Conservation (phyloP, 2,113 vertebrate species). For the Ophthalmotilapia sp. region DNA sequence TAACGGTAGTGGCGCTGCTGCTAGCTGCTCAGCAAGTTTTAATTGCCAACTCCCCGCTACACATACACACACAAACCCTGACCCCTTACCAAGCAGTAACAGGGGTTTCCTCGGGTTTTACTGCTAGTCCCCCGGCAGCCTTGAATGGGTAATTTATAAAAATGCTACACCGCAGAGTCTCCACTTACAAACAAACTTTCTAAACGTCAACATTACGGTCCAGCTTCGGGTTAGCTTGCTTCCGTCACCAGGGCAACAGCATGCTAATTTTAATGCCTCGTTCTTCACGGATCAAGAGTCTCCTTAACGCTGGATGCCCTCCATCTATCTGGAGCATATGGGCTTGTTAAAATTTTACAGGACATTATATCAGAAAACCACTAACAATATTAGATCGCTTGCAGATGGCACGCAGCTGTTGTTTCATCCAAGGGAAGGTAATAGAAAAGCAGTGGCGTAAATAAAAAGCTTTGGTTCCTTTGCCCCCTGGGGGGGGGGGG, state of each 20-base stretch:
- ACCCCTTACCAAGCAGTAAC: neutral
- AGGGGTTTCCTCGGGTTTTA: neutral
- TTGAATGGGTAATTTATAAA: neutral
- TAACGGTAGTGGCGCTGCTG: neutral
- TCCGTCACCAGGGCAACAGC: conserved; percentile 41
- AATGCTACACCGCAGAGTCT: neutral
- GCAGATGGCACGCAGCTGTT: neutral
- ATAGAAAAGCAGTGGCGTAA: neutral
- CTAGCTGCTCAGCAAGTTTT: neutral
- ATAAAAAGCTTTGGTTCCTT: neutral
- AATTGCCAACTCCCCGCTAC: neutral
- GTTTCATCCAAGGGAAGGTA: neutral
- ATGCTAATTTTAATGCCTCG: neutral
- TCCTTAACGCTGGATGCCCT: neutral
- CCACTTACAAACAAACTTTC: conserved; percentile 2
- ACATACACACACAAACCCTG: neutral
- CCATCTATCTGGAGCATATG: neutral
- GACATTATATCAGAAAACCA: neutral
- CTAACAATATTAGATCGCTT: neutral
- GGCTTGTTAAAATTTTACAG: neutral
- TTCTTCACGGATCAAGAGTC: conserved; percentile 8
- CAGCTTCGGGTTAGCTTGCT: neutral
- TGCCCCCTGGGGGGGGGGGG: no score
- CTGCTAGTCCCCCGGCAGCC: neutral
- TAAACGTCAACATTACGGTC: neutral